These are phyloP conservation scores for Cheilosia variabilis DNA, from an alignment of 2,888 invertebrate genomes.

Conservation along the genomic window DNA sequence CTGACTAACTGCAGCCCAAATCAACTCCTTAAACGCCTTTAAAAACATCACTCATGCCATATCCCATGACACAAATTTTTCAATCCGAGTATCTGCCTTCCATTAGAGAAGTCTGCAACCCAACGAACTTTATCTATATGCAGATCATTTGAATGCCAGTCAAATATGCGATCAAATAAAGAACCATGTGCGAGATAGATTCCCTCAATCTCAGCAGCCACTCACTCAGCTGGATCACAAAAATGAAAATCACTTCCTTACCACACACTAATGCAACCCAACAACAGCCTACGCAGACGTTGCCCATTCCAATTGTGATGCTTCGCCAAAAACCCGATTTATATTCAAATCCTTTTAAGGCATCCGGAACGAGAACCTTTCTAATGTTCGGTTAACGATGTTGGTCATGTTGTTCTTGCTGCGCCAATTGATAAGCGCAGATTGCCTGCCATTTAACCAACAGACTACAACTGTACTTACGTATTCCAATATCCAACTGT, in stretches of 20 bases:
- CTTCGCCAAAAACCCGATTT: constrained; percentile 49
- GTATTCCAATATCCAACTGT: constrained; percentile 17
- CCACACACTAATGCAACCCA: constrained; percentile 25
- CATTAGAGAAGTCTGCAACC: background rate
- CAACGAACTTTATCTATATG: background rate
- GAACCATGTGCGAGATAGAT: constrained; percentile 33
- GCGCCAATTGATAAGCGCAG: constrained; percentile 71
- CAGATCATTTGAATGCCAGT: constrained; percentile 1
- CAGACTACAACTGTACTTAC: constrained; percentile 39
- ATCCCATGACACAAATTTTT: too few species aligned
- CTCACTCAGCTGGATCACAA: constrained; percentile 57
- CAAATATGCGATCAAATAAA: constrained; percentile 32
- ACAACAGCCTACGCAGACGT: constrained; percentile 37
- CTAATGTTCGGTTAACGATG: constrained; percentile 68
- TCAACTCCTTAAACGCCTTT: too few species aligned
- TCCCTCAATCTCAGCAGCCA: constrained; percentile 47
- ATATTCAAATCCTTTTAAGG: constrained; percentile 70
- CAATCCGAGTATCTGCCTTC: background rate
- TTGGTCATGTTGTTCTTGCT: constrained; percentile 54
- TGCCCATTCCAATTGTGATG: constrained; percentile 18
- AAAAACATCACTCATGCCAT: too few species aligned
- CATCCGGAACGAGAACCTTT: constrained; percentile 69
- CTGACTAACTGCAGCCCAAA: too few species aligned
- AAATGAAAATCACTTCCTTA: constrained; percentile 57
- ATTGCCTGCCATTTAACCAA: constrained; percentile 62